Evolutionary conservation across 2,888 invertebrate species (phyloP).

Genomic region (Hemistola chrysoprasaria): DNA sequence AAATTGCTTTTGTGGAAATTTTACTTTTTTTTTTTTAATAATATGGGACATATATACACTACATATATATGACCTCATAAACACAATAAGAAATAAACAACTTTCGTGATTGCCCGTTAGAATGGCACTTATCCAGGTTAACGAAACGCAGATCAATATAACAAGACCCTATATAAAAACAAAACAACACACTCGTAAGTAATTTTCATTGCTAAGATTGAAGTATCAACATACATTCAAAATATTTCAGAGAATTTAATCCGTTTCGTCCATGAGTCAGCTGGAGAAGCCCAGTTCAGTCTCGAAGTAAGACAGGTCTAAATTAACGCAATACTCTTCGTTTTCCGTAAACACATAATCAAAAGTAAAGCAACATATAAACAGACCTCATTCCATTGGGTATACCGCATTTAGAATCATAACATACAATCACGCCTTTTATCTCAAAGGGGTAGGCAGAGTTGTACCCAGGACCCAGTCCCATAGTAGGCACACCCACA

Average conservation of each 20-base stretch:
- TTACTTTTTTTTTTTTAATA: too few relatives aligned
- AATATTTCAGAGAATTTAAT: conserved; percentile 38
- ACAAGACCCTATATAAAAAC: conserved; percentile 12
- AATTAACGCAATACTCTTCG: conserved; percentile 27
- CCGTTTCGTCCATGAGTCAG: conserved; percentile 25
- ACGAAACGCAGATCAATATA: conserved; percentile 13
- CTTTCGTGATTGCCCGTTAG: conserved; percentile 12
- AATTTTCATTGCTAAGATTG: conserved; percentile 5
- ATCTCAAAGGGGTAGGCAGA: too few relatives aligned
- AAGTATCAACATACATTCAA: conserved; percentile 19
- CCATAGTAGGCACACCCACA: too few relatives aligned
- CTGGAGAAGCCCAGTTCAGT: conserved; percentile 37
- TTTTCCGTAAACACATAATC: conserved; percentile 39
- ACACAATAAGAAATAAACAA: conserved; percentile 15
- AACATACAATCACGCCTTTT: too few relatives aligned
- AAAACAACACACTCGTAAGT: conserved; percentile 14
- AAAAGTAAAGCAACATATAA: conserved; percentile 38
- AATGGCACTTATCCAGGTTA: conserved; percentile 18
- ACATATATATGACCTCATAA: conserved; percentile 13
- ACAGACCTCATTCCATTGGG: conserved; percentile 17
- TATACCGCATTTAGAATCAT: conserved; percentile 9
- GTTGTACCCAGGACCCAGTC: too few relatives aligned
- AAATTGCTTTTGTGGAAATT: too few relatives aligned
- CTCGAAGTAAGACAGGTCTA: conserved; percentile 27
- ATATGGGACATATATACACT: too few relatives aligned